Evolutionary conservation across 2,113 vertebrate species (phyloP), one percentile per base, ranked within the genome.

Genomic region (Vanacampus margaritifer): DNA sequence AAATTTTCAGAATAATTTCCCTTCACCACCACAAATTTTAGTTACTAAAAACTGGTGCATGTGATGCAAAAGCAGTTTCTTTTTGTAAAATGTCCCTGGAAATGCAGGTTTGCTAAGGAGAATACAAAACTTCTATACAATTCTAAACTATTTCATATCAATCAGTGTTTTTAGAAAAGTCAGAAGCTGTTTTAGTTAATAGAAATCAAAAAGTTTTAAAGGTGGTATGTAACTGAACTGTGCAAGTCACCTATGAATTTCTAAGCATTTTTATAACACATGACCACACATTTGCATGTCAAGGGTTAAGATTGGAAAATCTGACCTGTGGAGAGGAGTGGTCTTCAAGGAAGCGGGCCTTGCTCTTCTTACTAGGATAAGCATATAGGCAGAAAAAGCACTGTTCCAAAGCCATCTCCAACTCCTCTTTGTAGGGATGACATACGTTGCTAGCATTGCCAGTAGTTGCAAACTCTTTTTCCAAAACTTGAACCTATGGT

Each of bases 321-420:
- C 23, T 75, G 53, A 98, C 97, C 95, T 97, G 97, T 79, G 93
- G 95, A 32, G 92, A 94, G 0, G 95, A 94, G 84, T 99, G 97
- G 39, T 99, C 97, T 81, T 99, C 97, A 50, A 99, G 88, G 79
- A 98, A 98, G 19, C 97, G 93, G 32, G 97, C 93, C 86, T 98
- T 98, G 91, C 95, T 98, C 88, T 99, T 99, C 89, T 98, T 99
- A 88, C 96, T 99, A 56, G 97, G 97, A 72, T 96, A 95, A 24
- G 93, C 91, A 46, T 98, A 98, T 0, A 99, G 88, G 71, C 97
- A 99, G 84, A 96, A 99, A 84, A 98, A 96, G 64, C 96, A 98
- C 84, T 99, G 97, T 73, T 99, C 97, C 79, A 99, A 75, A 11
- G 97, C 95, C 1, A 94, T 96, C 87, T 98, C 97, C 82, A 99